Conservation (phyloP, 2,797 vertebrate species). For the Nannoperca australis region DNA sequence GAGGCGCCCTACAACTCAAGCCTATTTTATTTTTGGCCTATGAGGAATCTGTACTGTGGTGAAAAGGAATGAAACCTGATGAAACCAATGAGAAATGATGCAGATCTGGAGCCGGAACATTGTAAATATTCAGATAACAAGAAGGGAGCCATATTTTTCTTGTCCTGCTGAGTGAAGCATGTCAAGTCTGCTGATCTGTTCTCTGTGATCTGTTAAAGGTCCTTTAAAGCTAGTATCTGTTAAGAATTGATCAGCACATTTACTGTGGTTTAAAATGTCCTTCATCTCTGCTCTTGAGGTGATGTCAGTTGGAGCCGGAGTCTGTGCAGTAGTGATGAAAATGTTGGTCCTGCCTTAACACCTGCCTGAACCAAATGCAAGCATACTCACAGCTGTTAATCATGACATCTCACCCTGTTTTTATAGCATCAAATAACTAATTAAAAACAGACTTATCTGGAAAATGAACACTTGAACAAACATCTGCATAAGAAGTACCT, state of each 20-base stretch:
- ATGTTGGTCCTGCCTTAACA: no score
- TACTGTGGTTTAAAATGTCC: neutral
- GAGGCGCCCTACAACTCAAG: constrained; percentile 62
- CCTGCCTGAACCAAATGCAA: no score
- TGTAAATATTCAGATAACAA: constrained; percentile 24
- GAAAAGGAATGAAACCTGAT: constrained; percentile 69
- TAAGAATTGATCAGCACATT: neutral
- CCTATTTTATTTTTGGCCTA: constrained; percentile 74
- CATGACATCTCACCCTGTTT: no score
- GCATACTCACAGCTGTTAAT: no score
- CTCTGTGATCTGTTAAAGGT: neutral
- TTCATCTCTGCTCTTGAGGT: neutral
- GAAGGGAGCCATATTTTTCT: neutral
- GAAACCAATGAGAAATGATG: constrained; percentile 51
- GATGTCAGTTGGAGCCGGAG: no score
- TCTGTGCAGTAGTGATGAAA: no score
- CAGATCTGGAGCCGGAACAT: constrained; percentile 39
- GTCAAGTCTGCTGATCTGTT: neutral
- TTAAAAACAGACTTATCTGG: no score
- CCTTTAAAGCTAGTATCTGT: neutral
- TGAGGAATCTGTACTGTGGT: constrained; percentile 61
- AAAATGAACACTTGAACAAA: no score
- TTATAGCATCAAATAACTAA: no score
- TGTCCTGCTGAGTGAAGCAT: constrained; percentile 5
- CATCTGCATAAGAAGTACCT: no score